A percentile compares a stretch with the other conserved stretches of the same genome.
Conservation (phyloP, 2,797 vertebrate genomes). For the Dicrostonyx torquatus region DNA sequence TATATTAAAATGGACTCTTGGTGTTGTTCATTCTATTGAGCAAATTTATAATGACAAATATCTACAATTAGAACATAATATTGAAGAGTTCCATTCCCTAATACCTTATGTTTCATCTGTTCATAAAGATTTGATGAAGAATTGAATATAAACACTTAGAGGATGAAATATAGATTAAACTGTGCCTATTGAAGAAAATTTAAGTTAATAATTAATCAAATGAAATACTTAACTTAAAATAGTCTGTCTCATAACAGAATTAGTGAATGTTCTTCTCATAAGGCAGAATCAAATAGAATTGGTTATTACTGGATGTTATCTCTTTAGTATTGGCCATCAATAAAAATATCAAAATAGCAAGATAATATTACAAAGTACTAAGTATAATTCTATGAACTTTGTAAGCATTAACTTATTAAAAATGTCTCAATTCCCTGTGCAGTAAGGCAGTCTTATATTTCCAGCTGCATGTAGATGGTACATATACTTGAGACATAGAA, state of each 20-base stretch:
- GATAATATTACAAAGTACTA: neutral
- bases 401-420: slow-evolving; percentile 23
- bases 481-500: neutral
- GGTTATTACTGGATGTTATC: neutral
- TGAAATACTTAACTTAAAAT: slow-evolving; percentile 20
- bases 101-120: neutral
- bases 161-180: slow-evolving; percentile 16
- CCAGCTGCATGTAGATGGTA: neutral
- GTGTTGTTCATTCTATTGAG: neutral
- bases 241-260: neutral
- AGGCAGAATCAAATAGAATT: neutral
- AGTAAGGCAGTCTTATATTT: neutral
- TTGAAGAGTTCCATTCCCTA: neutral
- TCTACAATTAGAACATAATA: neutral
- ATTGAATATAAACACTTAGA: slow-evolving; percentile 21
- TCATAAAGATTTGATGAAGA: slow-evolving; percentile 47
- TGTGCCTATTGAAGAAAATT: neutral
- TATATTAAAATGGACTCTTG: neutral
- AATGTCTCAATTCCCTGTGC: neutral
- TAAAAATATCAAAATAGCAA: slow-evolving; percentile 11
- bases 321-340: slow-evolving; percentile 10
- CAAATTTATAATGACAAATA: neutral
- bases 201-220: slow-evolving; percentile 36
- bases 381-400: neutral
- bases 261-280: slow-evolving; percentile 19